These are phyloP conservation scores for Chalcosyrphus nemorum DNA, from an alignment of 2,888 invertebrate species.

Conservation along the genomic window DNA sequence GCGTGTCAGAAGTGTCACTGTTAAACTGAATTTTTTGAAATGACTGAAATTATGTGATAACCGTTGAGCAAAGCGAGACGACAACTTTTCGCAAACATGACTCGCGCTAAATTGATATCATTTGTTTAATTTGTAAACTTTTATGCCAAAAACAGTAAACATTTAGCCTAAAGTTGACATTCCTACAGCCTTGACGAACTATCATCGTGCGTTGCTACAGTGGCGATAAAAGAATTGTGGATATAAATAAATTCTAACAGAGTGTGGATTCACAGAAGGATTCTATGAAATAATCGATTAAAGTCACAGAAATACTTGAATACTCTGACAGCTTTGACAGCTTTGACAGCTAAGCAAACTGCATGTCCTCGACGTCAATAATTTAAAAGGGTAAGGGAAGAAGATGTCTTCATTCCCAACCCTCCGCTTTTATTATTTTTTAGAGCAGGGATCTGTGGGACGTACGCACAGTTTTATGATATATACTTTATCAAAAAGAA, in stretches of 20 bases:
- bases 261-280: too few relatives aligned
- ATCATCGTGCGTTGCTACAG: not conserved
- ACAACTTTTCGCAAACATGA: not conserved
- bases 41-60: not conserved
- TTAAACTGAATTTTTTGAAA: not conserved
- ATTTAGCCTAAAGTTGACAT: not conserved
- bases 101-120: constrained; percentile 1
- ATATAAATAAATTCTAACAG: not conserved
- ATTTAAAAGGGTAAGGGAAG: too few relatives aligned
- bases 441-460: too few relatives aligned
- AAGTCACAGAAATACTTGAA: too few relatives aligned
- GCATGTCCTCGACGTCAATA: too few relatives aligned
- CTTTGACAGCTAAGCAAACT: too few relatives aligned
- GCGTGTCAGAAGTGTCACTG: constrained; percentile 15
- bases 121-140: constrained; percentile 19
- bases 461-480: too few relatives aligned
- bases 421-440: too few relatives aligned
- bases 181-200: not conserved
- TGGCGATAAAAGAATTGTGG: not conserved
- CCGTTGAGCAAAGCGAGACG: not conserved
- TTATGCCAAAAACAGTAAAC: constrained; percentile 23
- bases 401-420: too few relatives aligned
- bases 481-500: too few relatives aligned
- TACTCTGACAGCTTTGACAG: too few relatives aligned
- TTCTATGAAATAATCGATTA: too few relatives aligned